These are phyloP conservation scores for Timema podura DNA, from an alignment of 2,888 invertebrate genomes.

Conservation along the genomic window DNA sequence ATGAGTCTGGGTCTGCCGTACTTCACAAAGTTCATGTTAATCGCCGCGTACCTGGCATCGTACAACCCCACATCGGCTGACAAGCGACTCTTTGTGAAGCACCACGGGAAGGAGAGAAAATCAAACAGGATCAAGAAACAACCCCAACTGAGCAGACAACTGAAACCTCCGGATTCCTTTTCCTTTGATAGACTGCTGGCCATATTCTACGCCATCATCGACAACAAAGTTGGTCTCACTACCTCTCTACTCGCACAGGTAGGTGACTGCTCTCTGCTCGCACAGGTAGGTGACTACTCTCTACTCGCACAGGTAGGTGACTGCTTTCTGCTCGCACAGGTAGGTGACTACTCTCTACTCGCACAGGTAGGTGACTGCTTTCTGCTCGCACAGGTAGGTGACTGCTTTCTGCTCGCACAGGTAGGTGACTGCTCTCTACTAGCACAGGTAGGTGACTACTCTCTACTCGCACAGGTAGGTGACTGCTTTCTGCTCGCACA, in stretches of 20 bases:
- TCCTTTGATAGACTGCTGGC: slow-evolving; percentile 76
- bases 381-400: too few species aligned
- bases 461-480: slow-evolving; percentile 69
- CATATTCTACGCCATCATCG: slow-evolving; percentile 84
- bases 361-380: slow-evolving; percentile 55
- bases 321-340: too few species aligned
- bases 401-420: slow-evolving; percentile 76
- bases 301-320: slow-evolving; percentile 66
- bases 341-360: too few species aligned
- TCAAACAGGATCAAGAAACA: slow-evolving; percentile 29
- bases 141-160: slow-evolving; percentile 58
- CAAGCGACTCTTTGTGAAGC: slow-evolving; percentile 78
- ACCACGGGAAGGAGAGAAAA: slow-evolving; percentile 59
- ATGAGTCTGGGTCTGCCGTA: slow-evolving; percentile 68
- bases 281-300: slow-evolving; percentile 59
- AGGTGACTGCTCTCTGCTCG: slow-evolving; percentile 45
- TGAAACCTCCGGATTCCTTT: slow-evolving; percentile 78
- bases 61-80: slow-evolving; percentile 89
- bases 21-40: slow-evolving; percentile 83
- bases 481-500: slow-evolving; percentile 67
- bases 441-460: too few species aligned
- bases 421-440: slow-evolving; percentile 37
- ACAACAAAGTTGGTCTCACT: slow-evolving; percentile 78
- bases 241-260: slow-evolving; percentile 80
- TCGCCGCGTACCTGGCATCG: slow-evolving; percentile 89